Percentiles rank a stretch among this genome's conserved stretches.
These are phyloP conservation scores for Propithecus deckenii DNA, from an alignment of 2,797 vertebrate genomes.

Conservation along the genomic window DNA sequence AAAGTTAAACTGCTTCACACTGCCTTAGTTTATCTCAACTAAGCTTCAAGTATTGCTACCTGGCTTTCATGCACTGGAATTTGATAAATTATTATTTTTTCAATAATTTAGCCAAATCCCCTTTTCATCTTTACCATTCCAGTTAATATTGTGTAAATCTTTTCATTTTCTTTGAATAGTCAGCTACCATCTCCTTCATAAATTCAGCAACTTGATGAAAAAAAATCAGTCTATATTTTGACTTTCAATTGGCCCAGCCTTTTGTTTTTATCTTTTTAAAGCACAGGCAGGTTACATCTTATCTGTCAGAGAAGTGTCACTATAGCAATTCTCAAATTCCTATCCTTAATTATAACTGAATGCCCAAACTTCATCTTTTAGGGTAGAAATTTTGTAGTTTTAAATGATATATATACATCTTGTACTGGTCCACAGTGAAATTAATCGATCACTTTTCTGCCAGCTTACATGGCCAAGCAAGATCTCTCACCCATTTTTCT, in stretches of 20 bases:
- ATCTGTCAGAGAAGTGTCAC: not conserved
- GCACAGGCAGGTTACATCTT: not conserved
- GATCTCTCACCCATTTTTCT: not conserved
- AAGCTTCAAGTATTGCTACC: not conserved
- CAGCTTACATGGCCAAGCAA: not conserved
- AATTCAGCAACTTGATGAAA: not conserved
- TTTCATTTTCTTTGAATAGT: not conserved
- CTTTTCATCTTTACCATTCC: not conserved
- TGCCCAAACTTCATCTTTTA: not conserved
- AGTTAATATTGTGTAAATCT: not conserved
- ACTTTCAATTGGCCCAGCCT: not conserved
- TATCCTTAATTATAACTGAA: conserved; percentile 15
- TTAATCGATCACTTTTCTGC: not conserved
- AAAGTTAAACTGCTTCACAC: not conserved
- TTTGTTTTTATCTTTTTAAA: not conserved
- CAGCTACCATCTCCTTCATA: not conserved
- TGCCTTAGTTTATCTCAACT: not conserved
- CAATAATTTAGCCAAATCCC: not conserved
- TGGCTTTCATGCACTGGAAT: not conserved
- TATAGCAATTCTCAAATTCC: not conserved
- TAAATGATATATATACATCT: not conserved
- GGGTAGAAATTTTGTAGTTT: not conserved
- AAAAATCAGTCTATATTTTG: not conserved
- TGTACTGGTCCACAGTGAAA: not conserved
- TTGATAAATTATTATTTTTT: not conserved